Base-by-base conservation (phyloP, 2,797 vertebrate genomes). In the Lepidocolaptes lacrymiger region DNA sequence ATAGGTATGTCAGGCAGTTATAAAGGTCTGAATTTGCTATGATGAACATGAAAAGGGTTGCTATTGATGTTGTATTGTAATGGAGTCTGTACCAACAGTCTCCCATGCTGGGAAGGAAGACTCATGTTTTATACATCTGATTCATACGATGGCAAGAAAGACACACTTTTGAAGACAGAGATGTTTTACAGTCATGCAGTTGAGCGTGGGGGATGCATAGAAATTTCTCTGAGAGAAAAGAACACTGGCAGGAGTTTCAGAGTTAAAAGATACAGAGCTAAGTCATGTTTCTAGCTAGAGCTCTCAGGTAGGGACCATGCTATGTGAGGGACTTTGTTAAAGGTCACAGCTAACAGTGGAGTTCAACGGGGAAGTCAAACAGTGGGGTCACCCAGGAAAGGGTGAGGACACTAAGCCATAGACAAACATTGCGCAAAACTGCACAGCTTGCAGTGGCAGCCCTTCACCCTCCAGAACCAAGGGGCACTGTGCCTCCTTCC, bases 111-210 rank as follows among this genome's bases (percentile, higher is more conserved):
- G 84, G 94, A 90, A 56, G 34, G 55, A 88, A 94, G 79, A 61
- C 39, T 95, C 58, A 62, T 91, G 83, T 91, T 95, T 93, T 96
- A 95, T 84, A 73, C 54, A 91, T 91, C 54, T 75, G 79, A 84
- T 78, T 86, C 62, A 55, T 56, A 37, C 0, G 1, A 66, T 20
- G 39, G 78, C 63, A 93, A 39, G 54, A 84, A 78, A 90, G 73
- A 71, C 27, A 78, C 27, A 22, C 14, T 71, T 28, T 56, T 91
- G 69, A 91, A 75, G 89, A 68, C 27, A 76, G 56, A 77, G 72
- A 44, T 48, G 34, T 55, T 51, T 85, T 93, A 58, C 14, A 54
- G 52, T 62, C 6, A 2, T 41, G 43, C 22, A 46, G 43, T 2
- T 91, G 88, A 93, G 30, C 0, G 3, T 36, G 36, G 51, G 28